Percentiles rank a stretch among this genome's conserved stretches.
phyloP scores from a whole-genome alignment of 2,797 vertebrate species.

The Paedocypris micromegethes region DNA sequence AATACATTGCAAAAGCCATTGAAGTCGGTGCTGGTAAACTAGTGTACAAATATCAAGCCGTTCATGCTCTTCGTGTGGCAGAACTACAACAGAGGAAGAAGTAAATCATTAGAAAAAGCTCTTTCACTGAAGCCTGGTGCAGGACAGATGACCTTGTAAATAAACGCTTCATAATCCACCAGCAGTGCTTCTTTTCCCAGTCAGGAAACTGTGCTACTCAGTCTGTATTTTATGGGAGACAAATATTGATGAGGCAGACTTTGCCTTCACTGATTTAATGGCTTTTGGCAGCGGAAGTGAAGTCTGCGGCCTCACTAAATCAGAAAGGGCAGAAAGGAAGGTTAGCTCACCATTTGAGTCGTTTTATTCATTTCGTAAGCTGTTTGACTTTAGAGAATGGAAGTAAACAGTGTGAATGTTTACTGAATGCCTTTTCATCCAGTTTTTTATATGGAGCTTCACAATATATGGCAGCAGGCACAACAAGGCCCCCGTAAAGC shows the following conservation, averaged over 20 bases:
- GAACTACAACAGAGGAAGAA: not conserved
- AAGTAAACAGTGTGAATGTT: not conserved
- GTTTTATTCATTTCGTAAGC: conserved; percentile 3
- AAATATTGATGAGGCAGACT: conserved; percentile 53
- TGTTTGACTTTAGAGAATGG: not conserved
- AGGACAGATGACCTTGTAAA: conserved; percentile 62
- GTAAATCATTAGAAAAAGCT: conserved; percentile 31
- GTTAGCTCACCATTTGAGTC: conserved; percentile 53
- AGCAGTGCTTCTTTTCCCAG: conserved; percentile 43
- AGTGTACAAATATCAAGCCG: not conserved
- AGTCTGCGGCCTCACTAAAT: conserved; percentile 45
- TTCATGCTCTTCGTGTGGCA: conserved; percentile 14
- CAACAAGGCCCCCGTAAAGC: too few species aligned
- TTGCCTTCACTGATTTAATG: conserved; percentile 44
- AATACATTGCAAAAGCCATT: not conserved
- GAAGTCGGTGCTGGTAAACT: not conserved
- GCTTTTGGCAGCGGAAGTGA: conserved; percentile 34
- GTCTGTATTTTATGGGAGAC: conserved; percentile 39
- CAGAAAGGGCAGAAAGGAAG: conserved; percentile 57
- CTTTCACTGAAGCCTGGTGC: conserved; percentile 37
- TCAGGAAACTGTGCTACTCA: conserved; percentile 49
- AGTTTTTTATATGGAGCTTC: too few species aligned
- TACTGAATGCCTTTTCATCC: too few species aligned
- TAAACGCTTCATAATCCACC: conserved; percentile 62
- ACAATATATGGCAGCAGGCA: too few species aligned